phyloP scores from a whole-genome alignment of 2,797 vertebrate genomes.

The Platalea minor region DNA sequence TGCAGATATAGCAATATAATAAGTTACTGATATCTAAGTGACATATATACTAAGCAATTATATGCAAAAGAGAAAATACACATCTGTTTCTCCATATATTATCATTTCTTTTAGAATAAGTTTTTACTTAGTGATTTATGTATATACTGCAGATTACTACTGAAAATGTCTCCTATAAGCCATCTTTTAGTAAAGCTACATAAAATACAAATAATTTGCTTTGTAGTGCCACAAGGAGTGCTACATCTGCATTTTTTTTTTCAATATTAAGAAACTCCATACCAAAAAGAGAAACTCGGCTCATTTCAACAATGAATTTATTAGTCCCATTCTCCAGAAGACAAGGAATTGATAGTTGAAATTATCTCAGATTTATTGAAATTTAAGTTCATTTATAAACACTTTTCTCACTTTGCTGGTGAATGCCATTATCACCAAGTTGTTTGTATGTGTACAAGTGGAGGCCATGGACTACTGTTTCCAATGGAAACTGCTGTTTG shows the following conservation, averaged over 20 bases:
- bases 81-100: neutral
- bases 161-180: neutral
- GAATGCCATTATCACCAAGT: neutral
- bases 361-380: neutral
- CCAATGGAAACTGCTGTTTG: neutral
- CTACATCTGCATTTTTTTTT: neutral
- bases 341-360: neutral
- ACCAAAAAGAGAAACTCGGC: neutral
- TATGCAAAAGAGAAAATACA: neutral
- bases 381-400: neutral
- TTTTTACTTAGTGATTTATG: neutral
- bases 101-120: neutral
- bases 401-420: neutral
- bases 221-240: neutral
- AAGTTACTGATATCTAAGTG: neutral
- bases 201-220: neutral
- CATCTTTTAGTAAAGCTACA: neutral
- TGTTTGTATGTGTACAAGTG: neutral
- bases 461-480: neutral
- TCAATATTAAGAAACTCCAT: neutral
- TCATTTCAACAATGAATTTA: neutral
- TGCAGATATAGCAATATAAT: neutral
- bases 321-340: neutral
- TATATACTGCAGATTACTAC: neutral
- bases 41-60: neutral